phyloP scores from a whole-genome alignment of 2,888 invertebrate species.

The Chrysolina haemoptera region DNA sequence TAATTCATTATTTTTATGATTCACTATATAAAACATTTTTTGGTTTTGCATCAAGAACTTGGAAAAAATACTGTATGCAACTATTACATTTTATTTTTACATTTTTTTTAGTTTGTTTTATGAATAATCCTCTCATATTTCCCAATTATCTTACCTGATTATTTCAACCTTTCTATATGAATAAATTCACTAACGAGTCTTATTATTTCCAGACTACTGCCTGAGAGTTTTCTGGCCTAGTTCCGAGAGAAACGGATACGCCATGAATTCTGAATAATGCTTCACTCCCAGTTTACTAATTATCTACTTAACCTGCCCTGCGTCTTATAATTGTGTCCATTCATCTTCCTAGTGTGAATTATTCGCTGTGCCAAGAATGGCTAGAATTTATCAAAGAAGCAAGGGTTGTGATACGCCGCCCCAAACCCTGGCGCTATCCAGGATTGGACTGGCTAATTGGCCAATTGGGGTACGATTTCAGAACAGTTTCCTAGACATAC shows the following conservation, averaged over 20 bases:
- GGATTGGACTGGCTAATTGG: neutral
- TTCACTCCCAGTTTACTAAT: slow-evolving; percentile 56
- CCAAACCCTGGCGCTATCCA: neutral
- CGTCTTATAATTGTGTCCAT: slow-evolving; percentile 58
- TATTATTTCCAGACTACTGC: neutral
- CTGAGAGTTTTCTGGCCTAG: slow-evolving; percentile 35
- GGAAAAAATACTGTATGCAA: too few relatives aligned
- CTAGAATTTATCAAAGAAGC: slow-evolving; percentile 43
- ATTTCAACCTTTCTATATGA: too few relatives aligned
- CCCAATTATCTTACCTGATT: too few relatives aligned
- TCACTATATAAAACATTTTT: too few relatives aligned
- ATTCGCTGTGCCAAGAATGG: slow-evolving; percentile 44
- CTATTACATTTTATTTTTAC: too few relatives aligned
- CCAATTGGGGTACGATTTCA: neutral
- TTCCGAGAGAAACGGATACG: slow-evolving; percentile 49
- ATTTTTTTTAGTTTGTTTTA: too few relatives aligned
- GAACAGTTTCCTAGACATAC: neutral
- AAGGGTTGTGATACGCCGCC: slow-evolving; percentile 33
- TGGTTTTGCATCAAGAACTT: too few relatives aligned
- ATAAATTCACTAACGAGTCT: neutral
- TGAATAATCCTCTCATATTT: too few relatives aligned
- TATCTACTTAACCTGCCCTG: slow-evolving; percentile 58
- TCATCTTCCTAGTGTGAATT: slow-evolving; percentile 55
- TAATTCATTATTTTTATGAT: too few relatives aligned
- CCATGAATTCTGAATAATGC: slow-evolving; percentile 53